Conservation (phyloP, 2,113 vertebrate species). For the Cyprinodon brontotheroides region DNA sequence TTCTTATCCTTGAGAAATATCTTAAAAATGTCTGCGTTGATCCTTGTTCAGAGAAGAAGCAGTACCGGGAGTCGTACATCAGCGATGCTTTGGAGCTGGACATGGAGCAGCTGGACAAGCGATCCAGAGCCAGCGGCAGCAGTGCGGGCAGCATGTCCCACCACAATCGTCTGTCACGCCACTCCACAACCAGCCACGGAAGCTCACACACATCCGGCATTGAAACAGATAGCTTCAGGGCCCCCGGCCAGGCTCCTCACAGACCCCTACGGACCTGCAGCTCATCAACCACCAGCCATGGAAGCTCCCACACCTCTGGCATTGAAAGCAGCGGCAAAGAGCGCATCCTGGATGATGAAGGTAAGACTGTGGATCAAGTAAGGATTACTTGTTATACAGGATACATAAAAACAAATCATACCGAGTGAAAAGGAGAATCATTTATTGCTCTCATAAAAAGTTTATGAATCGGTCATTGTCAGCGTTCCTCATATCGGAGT, state of each 20-base stretch:
- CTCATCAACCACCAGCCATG: constrained; percentile 93
- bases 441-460: too few relatives aligned
- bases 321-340: constrained; percentile 95
- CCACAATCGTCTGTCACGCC: constrained; percentile 90
- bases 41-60: constrained; percentile 89
- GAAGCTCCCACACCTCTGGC: constrained; percentile 95
- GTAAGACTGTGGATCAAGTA: constrained; percentile 56
- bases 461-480: too few relatives aligned
- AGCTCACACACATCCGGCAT: constrained; percentile 98
- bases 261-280: constrained; percentile 89
- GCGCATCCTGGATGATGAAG: constrained; percentile 91
- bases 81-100: constrained; percentile 95
- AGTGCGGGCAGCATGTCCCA: constrained; percentile 87
- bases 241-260: constrained; percentile 75
- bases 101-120: constrained; percentile 94
- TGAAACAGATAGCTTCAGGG: constrained; percentile 86
- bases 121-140: constrained; percentile 93
- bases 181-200: constrained; percentile 91
- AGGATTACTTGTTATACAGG: neutral
- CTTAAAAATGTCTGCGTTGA: neutral
- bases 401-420: too few relatives aligned
- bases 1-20: neutral
- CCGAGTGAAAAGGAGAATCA: too few relatives aligned
- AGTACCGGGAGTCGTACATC: constrained; percentile 98
- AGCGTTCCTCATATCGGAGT: too few relatives aligned